phyloP scores from a whole-genome alignment of 2,113 vertebrate genomes.

The Hippocampus guttulatus region DNA sequence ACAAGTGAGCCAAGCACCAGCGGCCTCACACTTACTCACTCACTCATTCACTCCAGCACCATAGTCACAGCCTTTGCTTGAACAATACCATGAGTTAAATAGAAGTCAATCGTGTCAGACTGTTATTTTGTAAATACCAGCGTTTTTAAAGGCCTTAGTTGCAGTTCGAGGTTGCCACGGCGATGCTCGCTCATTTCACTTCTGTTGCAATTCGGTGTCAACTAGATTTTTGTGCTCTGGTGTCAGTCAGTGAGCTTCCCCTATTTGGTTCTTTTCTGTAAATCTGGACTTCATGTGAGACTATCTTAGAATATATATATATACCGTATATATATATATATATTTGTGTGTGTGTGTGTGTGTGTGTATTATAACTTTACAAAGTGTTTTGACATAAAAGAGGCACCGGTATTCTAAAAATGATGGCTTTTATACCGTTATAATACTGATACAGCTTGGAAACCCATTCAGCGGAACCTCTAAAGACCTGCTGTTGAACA shows the following conservation, averaged over 20 bases:
- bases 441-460: neutral
- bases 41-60: neutral
- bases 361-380: neutral
- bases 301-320: too few relatives aligned
- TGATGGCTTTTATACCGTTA: neutral
- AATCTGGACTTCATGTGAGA: neutral
- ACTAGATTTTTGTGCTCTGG: neutral
- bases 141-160: neutral
- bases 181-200: neutral
- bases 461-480: neutral
- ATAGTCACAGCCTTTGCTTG: neutral
- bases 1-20: neutral
- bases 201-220: neutral
- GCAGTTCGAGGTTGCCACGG: neutral
- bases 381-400: neutral
- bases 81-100: neutral
- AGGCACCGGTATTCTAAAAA: neutral
- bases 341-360: neutral
- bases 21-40: neutral
- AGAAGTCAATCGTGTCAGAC: neutral
- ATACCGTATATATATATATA: too few relatives aligned
- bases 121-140: neutral
- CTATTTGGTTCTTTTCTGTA: neutral
- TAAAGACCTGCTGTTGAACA: neutral
- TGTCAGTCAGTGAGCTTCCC: neutral